These are phyloP conservation scores for Actinia tenebrosa DNA, from an alignment of 64 coral and sea anemone genomes.

Conservation along the genomic window DNA sequence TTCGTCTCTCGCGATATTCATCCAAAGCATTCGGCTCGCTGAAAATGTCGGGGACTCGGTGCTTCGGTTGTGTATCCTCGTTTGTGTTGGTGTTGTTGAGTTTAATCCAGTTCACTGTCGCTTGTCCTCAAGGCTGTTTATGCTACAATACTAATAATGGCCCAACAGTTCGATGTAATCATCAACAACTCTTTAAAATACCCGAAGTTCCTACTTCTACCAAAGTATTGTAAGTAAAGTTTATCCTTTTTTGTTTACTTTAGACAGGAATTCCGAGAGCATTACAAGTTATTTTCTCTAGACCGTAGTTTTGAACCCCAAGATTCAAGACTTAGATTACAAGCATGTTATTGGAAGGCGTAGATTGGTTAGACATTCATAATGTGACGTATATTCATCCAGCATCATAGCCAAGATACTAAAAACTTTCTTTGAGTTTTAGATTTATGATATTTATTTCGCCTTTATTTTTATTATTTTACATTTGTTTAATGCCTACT, in stretches of 20 bases:
- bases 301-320: background rate
- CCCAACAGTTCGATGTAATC: slow-evolving; percentile 74
- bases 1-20: background rate
- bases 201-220: slow-evolving; percentile 62
- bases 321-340: background rate
- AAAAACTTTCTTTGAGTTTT: background rate
- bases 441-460: too few relatives aligned
- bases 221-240: slow-evolving; percentile 72
- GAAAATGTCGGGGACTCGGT: background rate
- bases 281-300: background rate
- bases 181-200: slow-evolving; percentile 57
- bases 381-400: background rate
- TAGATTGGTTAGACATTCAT: background rate
- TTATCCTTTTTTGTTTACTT: background rate
- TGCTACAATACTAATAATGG: slow-evolving; percentile 64
- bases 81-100: slow-evolving; percentile 35
- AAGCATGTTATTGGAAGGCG: background rate
- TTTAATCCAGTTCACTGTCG: background rate
- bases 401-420: too few relatives aligned
- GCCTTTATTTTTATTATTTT: too few relatives aligned
- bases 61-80: background rate
- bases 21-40: background rate
- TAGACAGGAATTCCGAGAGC: background rate
- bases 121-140: slow-evolving; percentile 68
- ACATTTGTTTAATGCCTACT: background rate